These are phyloP conservation scores for Cololabis saira DNA, from an alignment of 2,113 vertebrate genomes.

Conservation along the genomic window DNA sequence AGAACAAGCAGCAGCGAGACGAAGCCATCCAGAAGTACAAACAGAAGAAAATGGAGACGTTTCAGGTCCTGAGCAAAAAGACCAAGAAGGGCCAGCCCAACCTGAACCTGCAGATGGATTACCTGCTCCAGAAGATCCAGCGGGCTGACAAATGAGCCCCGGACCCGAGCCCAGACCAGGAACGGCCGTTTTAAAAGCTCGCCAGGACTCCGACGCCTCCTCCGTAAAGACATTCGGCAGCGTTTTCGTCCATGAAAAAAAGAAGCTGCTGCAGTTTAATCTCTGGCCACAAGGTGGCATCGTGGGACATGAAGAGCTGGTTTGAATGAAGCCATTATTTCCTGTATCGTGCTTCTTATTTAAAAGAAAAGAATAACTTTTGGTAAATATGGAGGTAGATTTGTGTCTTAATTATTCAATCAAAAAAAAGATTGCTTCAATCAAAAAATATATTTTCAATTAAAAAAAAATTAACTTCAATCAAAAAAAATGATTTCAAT, in stretches of 20 bases:
- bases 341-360: constrained; percentile 5
- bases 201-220: neutral
- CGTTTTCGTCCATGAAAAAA: neutral
- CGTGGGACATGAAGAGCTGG: constrained; percentile 9
- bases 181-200: no score
- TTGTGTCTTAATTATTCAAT: no score
- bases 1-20: constrained; percentile 85
- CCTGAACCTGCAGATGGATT: constrained; percentile 95
- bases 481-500: no score
- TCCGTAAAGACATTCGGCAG: neutral
- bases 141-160: constrained; percentile 55
- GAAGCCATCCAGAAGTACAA: constrained; percentile 88
- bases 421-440: no score
- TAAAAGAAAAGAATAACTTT: neutral
- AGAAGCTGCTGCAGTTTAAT: neutral
- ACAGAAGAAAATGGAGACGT: constrained; percentile 90
- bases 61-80: constrained; percentile 90
- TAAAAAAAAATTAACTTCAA: no score
- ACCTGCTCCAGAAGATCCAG: constrained; percentile 95
- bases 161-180: neutral
- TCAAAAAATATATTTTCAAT: no score
- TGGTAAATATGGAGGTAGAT: no score
- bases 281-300: constrained; percentile 60
- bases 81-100: constrained; percentile 97
- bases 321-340: constrained; percentile 31